These are phyloP conservation scores for Pygoscelis adeliae DNA, from an alignment of 2,113 vertebrate species.

Conservation along the genomic window DNA sequence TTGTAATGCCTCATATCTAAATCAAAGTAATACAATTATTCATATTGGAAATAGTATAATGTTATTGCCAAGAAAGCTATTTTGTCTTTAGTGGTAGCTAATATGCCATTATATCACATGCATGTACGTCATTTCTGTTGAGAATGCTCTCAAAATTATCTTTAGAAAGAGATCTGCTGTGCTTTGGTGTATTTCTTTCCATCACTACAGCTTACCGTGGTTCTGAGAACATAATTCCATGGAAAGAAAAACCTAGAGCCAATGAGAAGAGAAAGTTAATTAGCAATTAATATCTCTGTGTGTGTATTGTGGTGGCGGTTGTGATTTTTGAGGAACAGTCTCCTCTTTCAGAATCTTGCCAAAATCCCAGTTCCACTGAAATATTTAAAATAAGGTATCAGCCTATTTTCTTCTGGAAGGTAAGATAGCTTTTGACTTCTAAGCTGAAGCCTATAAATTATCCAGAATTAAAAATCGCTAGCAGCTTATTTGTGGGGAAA, in stretches of 20 bases:
- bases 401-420: neutral
- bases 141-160: constrained; percentile 4
- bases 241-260: neutral
- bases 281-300: neutral
- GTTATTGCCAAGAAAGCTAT: constrained; percentile 65
- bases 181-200: neutral
- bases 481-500: neutral
- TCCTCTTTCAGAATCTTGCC: neutral
- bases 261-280: neutral
- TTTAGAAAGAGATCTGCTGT: neutral
- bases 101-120: constrained; percentile 15
- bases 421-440: neutral
- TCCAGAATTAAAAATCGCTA: neutral
- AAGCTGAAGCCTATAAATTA: neutral
- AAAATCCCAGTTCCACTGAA: neutral
- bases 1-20: constrained; percentile 53
- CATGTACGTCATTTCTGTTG: constrained; percentile 22
- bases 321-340: neutral
- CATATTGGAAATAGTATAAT: constrained; percentile 49
- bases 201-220: neutral
- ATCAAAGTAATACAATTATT: constrained; percentile 56
- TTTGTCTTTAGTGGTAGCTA: constrained; percentile 58
- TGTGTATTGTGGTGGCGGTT: neutral
- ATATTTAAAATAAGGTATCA: neutral
- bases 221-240: constrained; percentile 12